These are phyloP conservation scores for Drosophila orena DNA, from an alignment of 1,140 invertebrate species.

Conservation along the genomic window DNA sequence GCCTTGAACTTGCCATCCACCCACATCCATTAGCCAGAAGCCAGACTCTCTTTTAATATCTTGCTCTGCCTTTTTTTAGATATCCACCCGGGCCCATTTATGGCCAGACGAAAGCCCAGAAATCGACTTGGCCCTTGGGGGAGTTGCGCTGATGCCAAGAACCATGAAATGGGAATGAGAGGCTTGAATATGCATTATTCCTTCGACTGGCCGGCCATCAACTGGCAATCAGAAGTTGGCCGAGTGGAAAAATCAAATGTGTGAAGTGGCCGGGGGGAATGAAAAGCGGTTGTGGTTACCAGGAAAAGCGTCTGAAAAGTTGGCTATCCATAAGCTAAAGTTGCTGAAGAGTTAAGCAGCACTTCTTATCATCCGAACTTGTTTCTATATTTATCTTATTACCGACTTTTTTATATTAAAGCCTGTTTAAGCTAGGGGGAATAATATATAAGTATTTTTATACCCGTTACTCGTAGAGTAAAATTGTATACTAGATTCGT, in stretches of 20 bases:
- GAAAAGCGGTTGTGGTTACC: slow-evolving; percentile 13
- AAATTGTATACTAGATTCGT: too few relatives aligned
- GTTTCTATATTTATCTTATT: neutral
- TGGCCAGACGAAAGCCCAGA: slow-evolving; percentile 19
- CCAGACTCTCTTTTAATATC: slow-evolving; percentile 28
- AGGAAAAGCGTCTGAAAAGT: slow-evolving; percentile 16
- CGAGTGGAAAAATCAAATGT: slow-evolving; percentile 46
- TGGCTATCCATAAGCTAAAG: neutral
- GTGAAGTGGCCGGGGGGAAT: slow-evolving; percentile 11
- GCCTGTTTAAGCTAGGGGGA: too few relatives aligned
- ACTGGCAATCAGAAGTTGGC: slow-evolving; percentile 48
- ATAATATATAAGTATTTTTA: too few relatives aligned
- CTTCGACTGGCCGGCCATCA: slow-evolving; percentile 28
- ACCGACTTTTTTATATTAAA: neutral
- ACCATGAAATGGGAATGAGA: slow-evolving; percentile 24
- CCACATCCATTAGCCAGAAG: slow-evolving; percentile 37
- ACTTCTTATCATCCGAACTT: neutral
- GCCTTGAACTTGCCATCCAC: slow-evolving; percentile 51
- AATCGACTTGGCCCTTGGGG: slow-evolving; percentile 36
- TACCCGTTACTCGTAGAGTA: too few relatives aligned
- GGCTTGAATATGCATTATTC: slow-evolving; percentile 53
- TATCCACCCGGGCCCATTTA: slow-evolving; percentile 44
- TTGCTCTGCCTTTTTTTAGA: slow-evolving; percentile 29
- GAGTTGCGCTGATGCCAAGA: slow-evolving; percentile 18
- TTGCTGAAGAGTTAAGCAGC: neutral